These are phyloP conservation scores for Dendrolimus houi DNA, from an alignment of 2,888 invertebrate genomes.

Conservation along the genomic window DNA sequence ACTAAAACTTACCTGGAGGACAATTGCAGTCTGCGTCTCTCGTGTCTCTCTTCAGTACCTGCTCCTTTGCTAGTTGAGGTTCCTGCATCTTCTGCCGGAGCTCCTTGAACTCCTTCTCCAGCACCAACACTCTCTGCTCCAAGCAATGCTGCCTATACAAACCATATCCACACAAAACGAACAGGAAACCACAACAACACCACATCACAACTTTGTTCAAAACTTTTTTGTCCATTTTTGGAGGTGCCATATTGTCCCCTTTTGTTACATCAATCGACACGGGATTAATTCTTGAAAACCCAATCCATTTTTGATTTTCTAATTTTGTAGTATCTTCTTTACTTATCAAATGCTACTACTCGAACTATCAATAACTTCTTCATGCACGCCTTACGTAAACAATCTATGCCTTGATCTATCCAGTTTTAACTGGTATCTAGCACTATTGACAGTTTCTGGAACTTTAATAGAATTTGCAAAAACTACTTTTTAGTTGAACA, in stretches of 20 bases:
- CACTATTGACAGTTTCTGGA: too few relatives aligned
- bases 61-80: constrained; percentile 18
- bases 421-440: too few relatives aligned
- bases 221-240: constrained; percentile 34
- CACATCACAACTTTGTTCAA: constrained; percentile 59
- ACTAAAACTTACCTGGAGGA: constrained; percentile 53
- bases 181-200: constrained; percentile 57
- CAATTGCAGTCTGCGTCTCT: constrained; percentile 64
- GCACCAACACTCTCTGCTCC: constrained; percentile 49
- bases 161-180: constrained; percentile 52
- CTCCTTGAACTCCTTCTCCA: constrained; percentile 44
- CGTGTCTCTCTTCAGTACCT: constrained; percentile 39
- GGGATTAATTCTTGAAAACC: constrained; percentile 4
- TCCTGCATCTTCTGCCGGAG: constrained; percentile 21
- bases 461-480: too few relatives aligned
- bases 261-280: constrained; percentile 5
- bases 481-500: too few relatives aligned
- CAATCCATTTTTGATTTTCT: too few relatives aligned
- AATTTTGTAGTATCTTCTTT: too few relatives aligned
- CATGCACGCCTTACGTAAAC: too few relatives aligned
- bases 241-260: constrained; percentile 37
- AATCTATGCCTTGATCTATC: too few relatives aligned
- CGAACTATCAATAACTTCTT: too few relatives aligned
- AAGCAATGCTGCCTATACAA: constrained; percentile 54
- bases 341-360: too few relatives aligned